Base-by-base conservation (phyloP, 35 echinoderm and acorn worm species). In the Apostichopus parvimensis region DNA sequence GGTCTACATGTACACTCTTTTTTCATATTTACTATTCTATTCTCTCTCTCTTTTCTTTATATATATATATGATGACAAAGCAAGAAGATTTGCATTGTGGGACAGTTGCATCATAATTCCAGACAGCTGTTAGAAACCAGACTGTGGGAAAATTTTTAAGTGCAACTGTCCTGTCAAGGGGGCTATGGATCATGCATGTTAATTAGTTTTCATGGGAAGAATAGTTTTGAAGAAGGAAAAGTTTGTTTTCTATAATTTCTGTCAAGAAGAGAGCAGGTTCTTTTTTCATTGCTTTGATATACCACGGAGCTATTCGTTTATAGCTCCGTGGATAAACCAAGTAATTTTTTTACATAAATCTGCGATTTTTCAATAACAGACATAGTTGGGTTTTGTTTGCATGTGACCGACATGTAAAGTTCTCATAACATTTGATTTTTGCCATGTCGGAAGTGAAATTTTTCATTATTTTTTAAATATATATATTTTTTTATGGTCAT, bases 91-190 rank as follows among this genome's bases (percentile, higher is more conserved):
- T 84, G 81, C 54, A 59, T 60, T 84, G 81, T 84, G 81, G 81
- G 81, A 84, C 20, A 58, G 24, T 84, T 58, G 18, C 57, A 59
- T 84, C 57, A 59, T 84, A 60, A 84, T 60, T 84, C n/a, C 54
- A 7, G 56, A 84, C 81, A 84, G 81, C 81, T 84, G 81, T 60
- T 10, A 8, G 80, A 21, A 56, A 56, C 9, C 24, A 84, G 81
- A 84, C 81, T 84, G 81, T 84, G 81, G 81, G 81, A 84, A 84
- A 84, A 56, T 9, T 84, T 23, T 25, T 22, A 8, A 53, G 53
- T 59, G 21, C 81, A 58, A 59, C 20, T 84, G 54, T 56, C 81
- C 81, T 84, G 81, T 84, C 81, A 84, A 17, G n/a, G 8, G 55
- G 56, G 20, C 7, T 75, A 75, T 75, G 71, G 71, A 75, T 75